phyloP scores from a whole-genome alignment of 2,113 vertebrate genomes.

The Heterochromis multidens region DNA sequence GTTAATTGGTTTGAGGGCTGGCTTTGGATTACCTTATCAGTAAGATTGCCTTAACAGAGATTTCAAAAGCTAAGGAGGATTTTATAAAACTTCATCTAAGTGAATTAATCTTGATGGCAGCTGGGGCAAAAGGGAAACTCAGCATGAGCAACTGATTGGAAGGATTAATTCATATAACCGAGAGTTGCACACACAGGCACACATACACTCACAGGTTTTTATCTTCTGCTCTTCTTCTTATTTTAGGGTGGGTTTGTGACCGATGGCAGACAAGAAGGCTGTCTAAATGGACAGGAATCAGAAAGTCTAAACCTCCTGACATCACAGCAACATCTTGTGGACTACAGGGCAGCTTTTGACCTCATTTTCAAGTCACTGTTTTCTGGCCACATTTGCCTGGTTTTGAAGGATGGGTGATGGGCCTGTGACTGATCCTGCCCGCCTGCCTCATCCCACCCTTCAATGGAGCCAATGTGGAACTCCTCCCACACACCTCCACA shows the following conservation, averaged over 20 bases:
- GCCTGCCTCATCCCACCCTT: constrained; percentile 73
- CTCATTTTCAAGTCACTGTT: constrained; percentile 42
- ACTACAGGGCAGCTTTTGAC: constrained; percentile 4
- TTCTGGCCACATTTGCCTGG: constrained; percentile 66
- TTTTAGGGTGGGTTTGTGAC: constrained; percentile 11
- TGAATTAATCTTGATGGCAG: not conserved
- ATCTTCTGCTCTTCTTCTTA: constrained; percentile 3
- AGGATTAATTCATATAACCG: not conserved
- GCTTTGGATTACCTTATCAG: constrained; percentile 21
- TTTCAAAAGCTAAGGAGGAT: constrained; percentile 2
- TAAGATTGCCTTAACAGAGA: constrained; percentile 2
- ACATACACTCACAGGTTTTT: not conserved
- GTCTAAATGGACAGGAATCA: constrained; percentile 11
- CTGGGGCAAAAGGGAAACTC: not conserved
- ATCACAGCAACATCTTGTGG: not conserved
- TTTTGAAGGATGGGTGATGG: constrained; percentile 92
- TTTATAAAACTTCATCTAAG: not conserved
- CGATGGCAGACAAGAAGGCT: constrained; percentile 11
- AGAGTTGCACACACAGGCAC: not conserved
- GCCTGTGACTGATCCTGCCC: constrained; percentile 78
- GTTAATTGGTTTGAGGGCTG: not conserved
- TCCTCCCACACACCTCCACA: constrained; percentile 72
- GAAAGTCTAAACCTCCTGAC: constrained; percentile 4
- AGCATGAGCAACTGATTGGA: not conserved
- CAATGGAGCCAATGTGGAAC: constrained; percentile 91